Evolutionary conservation across 53 echinoderm and acorn worm genomes (phyloP), one percentile per base, ranked within the genome.

Genomic region (Echinometra lucunter): DNA sequence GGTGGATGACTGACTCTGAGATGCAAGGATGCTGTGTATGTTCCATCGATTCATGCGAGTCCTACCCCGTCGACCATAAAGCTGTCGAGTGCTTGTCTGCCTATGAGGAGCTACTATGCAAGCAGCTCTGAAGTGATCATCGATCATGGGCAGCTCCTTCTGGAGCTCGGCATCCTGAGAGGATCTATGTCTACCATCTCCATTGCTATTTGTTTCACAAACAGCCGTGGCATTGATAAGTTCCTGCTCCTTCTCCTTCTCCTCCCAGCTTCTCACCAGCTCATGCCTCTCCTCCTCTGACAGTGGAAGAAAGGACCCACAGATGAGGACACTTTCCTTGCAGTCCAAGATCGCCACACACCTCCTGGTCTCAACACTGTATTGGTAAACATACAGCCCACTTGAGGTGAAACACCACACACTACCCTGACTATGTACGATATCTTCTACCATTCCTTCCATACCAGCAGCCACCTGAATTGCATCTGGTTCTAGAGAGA

Each of bases 391-490:
- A 38, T 89, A 75, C 3, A 92, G 94, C 2, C 96, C 95, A 45
- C 96, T 82, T 34, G 95, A 92, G 3, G 91, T 94, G 89, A 88
- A 88, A 95, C 97, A 97, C 96, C 96, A 97, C 25, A 97, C 90
- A 66, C 95, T 95, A 42, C 90, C 82, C 17, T 90, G 90, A 91
- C 94, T 63, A 1, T 95, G 91, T 15, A 89, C 94, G 44, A 97
- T n/a, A 21, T 74, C 72, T 91, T 92, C 70, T 32, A 97, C 89
- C n/a, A 58, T 34, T 25, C 58, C 83, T 37, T 95, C 83, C 35
- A 90, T 45, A 12, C 91, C 88, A 19, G 83, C 49, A 17, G 89
- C 95, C 53, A 95, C 95, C 17, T 74, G 93, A 49, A 97, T 92
- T 15, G 87, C 58, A 6, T 58, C 45, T 44, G 94, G 90, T 0